These are phyloP conservation scores for Sula dactylatra DNA, from an alignment of 2,113 vertebrate genomes.

Conservation along the genomic window DNA sequence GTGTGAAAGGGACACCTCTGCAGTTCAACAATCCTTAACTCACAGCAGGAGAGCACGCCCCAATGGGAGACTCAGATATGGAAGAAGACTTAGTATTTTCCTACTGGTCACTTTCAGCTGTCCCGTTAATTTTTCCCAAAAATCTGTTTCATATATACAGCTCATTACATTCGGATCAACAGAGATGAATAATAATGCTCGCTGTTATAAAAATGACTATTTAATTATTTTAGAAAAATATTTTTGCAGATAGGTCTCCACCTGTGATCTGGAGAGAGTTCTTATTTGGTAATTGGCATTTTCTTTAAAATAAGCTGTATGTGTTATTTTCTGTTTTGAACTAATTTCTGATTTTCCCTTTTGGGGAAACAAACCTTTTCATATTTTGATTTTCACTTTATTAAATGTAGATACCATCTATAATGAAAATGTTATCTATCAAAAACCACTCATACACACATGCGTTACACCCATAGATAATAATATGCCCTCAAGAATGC, in stretches of 20 bases:
- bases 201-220: not conserved
- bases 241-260: not conserved
- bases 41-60: rapidly evolving
- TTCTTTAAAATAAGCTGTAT: not conserved
- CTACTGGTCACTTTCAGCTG: not conserved
- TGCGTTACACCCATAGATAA: not conserved
- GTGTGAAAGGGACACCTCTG: rapidly evolving
- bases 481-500: not conserved
- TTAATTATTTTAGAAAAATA: not conserved
- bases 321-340: not conserved
- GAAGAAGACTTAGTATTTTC: not conserved
- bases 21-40: not conserved
- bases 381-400: not conserved
- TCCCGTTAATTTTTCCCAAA: not conserved
- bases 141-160: not conserved
- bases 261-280: not conserved
- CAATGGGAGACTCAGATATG: not conserved
- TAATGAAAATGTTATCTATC: not conserved
- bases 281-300: not conserved
- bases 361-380: not conserved
- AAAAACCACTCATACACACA: not conserved
- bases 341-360: not conserved
- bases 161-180: not conserved
- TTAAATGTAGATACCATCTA: not conserved
- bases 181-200: not conserved